Evolutionary conservation across 2,888 invertebrate genomes (phyloP), one percentile per base, ranked within the genome.

Genomic region (Alentia gelatinosa): DNA sequence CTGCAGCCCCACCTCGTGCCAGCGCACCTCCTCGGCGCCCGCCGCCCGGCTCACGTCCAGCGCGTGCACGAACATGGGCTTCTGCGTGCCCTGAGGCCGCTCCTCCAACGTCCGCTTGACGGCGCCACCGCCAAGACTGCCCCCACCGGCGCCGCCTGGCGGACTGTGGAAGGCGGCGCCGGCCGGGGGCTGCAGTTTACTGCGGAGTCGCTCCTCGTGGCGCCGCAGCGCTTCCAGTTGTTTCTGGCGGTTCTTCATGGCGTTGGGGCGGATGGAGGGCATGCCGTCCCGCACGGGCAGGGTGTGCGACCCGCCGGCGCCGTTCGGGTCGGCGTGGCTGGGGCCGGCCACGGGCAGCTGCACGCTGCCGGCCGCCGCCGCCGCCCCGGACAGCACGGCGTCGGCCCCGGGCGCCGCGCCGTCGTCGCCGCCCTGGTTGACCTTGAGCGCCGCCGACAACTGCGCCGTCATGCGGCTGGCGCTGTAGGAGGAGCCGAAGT

Each of bases 61-160:
- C 23, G 98, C 98, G 96, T 98, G 98, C 96, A 98, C 97, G 35
- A 98, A 97, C 95, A 98, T 97, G 35, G 97, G 97, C 94, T 98
- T 97, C 92, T 97, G 91, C 1, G 30, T 23, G n/a, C 26, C 26
- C 33, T 19, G n/a, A 23, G 63, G 40, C 12, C 7, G 39, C 35
- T 23, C 47, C 39, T 15, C 37, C 7, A 37, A 19, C 39, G 75
- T 26, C 0, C 37, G 63, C 7, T 30, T 75, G 7, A 15, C 23
- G 30, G 39, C 42, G 26, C 47, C 63, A 4, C 3, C 63, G 19
- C 9, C 30, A 7, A 19, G 23, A 33, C 9, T 30, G 9, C 7
- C 26, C 40, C 9, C 75, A 9, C 12, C 15, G 4, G 39, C 83
- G 1, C 39, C 39, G n/a, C n/a, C 30, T 7, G 68, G 68, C 4